phyloP scores from a whole-genome alignment of 2,113 vertebrate genomes.

The Acanthochromis polyacanthus region DNA sequence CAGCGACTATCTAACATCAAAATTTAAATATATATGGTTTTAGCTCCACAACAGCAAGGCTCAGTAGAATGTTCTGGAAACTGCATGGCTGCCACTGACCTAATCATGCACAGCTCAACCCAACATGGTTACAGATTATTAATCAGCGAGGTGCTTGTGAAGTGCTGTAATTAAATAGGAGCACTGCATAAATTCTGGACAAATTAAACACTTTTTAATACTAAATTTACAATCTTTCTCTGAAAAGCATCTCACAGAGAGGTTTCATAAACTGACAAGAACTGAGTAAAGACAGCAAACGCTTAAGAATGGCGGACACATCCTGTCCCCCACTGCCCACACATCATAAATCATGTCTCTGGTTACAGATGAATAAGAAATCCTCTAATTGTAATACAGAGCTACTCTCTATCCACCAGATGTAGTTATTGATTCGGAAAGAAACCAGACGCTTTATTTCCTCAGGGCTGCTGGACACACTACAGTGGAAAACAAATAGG shows the following conservation, averaged over 20 bases:
- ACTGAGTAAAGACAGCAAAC: not conserved
- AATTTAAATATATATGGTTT: conserved; percentile 49
- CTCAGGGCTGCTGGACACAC: conserved; percentile 40
- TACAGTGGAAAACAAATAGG: conserved; percentile 54
- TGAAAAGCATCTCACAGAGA: conserved; percentile 11
- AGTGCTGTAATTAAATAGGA: conserved; percentile 8
- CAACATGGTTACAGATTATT: conserved; percentile 42
- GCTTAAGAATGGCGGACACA: conserved; percentile 26
- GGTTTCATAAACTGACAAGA: not conserved
- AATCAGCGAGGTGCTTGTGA: conserved; percentile 27
- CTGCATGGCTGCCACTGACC: conserved; percentile 8
- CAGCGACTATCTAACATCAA: conserved; percentile 27
- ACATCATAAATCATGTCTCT: conserved; percentile 41
- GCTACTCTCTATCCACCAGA: conserved; percentile 46
- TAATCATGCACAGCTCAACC: conserved; percentile 32
- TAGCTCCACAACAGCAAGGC: conserved; percentile 7
- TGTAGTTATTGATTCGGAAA: conserved; percentile 71
- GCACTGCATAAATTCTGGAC: conserved; percentile 10
- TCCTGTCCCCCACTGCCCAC: not conserved
- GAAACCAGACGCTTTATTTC: conserved; percentile 55
- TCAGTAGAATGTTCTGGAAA: conserved; percentile 5
- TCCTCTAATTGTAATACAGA: conserved; percentile 56
- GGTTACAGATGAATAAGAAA: conserved; percentile 55
- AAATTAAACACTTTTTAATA: not conserved
- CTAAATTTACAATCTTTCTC: conserved; percentile 5